Conservation (phyloP, 2,113 vertebrate genomes). For the Dromas ardeola region DNA sequence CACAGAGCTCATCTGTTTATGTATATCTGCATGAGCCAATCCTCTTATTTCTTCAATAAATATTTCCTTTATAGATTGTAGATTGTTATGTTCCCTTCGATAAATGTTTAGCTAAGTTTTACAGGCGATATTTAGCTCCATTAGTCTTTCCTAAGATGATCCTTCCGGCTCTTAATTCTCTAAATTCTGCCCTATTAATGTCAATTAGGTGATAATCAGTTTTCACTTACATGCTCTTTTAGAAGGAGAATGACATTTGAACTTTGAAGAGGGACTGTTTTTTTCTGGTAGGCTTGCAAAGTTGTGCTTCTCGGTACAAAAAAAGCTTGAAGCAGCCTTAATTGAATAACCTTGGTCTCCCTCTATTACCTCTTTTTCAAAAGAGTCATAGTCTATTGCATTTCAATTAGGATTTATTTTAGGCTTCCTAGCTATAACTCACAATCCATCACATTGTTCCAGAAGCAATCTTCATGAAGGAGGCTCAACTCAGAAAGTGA, state of each 20-base stretch:
- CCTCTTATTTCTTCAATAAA: slow-evolving; percentile 19
- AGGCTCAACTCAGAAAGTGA: neutral
- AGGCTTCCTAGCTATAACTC: neutral
- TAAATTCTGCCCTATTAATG: neutral
- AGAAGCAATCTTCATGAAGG: neutral
- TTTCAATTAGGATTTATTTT: slow-evolving; percentile 29
- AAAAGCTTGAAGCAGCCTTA: neutral
- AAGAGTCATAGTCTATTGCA: neutral
- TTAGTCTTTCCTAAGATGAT: neutral
- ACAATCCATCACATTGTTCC: neutral
- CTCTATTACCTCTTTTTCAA: neutral
- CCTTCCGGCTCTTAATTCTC: neutral
- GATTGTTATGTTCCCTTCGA: neutral
- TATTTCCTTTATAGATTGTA: neutral
- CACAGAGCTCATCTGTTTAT: neutral
- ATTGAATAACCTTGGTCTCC: neutral
- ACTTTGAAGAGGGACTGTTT: neutral
- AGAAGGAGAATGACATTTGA: neutral
- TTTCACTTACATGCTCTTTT: neutral
- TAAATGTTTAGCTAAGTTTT: slow-evolving; percentile 28
- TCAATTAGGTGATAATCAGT: neutral
- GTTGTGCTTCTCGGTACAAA: neutral
- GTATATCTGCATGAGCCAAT: neutral
- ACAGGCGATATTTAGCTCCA: neutral
- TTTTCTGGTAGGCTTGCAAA: neutral